A percentile compares a stretch with the other conserved stretches of the same genome.
Evolutionary conservation across 2,888 invertebrate genomes (phyloP).

Genomic region (Dioctria rufipes): DNA sequence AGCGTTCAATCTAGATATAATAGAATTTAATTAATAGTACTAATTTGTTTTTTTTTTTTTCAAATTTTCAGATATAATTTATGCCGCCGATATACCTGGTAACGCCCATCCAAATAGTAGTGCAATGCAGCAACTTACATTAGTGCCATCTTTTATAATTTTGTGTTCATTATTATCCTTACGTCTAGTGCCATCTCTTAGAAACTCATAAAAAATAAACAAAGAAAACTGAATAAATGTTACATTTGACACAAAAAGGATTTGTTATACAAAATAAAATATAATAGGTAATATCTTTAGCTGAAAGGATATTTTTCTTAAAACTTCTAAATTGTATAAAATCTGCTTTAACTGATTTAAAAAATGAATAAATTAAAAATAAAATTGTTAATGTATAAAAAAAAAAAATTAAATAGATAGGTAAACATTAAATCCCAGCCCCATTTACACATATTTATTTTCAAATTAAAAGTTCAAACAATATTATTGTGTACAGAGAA

Average conservation of each 20-base stretch:
- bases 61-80: conserved; percentile 45
- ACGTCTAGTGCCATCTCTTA: conserved; percentile 50
- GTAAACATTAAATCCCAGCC: background rate
- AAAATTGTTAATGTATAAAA: conserved; percentile 27
- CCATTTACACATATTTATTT: background rate
- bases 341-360: conserved; percentile 50
- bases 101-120: conserved; percentile 2
- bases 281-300: background rate
- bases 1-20: background rate
- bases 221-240: conserved; percentile 25
- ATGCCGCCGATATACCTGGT: conserved; percentile 46
- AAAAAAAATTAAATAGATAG: background rate
- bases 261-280: conserved; percentile 1
- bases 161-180: conserved; percentile 23
- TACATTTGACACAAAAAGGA: conserved; percentile 7
- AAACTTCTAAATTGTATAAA: conserved; percentile 36
- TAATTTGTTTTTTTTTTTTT: background rate
- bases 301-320: conserved; percentile 32
- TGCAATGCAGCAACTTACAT: background rate
- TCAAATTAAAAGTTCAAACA: background rate
- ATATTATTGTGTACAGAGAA: background rate
- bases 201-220: conserved; percentile 33
- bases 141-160: conserved; percentile 39
- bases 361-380: conserved; percentile 13
- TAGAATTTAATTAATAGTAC: background rate